Percentiles rank a stretch among this genome's conserved stretches.
phyloP scores from a whole-genome alignment of 2,797 vertebrate genomes.

The Propithecus deckenii region DNA sequence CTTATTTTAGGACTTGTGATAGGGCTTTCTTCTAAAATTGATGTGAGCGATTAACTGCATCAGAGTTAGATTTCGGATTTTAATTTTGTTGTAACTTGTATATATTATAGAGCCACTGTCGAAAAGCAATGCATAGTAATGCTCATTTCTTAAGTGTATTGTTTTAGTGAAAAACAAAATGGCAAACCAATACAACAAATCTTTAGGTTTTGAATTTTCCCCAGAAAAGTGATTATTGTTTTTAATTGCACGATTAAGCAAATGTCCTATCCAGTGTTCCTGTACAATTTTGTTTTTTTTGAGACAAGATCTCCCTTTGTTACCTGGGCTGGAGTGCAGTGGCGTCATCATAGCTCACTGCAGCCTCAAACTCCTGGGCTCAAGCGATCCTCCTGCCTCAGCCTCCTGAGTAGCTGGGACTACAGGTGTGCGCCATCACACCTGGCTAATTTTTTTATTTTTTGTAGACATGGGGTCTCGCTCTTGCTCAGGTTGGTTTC shows the following conservation, averaged over 20 bases:
- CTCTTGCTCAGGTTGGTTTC: not conserved
- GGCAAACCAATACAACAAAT: not conserved
- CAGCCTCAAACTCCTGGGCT: not conserved
- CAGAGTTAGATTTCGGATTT: not conserved
- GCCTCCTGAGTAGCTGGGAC: not conserved
- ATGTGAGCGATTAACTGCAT: not conserved
- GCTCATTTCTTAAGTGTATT: not conserved
- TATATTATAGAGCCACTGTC: not conserved
- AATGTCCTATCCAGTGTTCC: not conserved
- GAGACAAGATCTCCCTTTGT: not conserved
- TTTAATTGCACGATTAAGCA: not conserved
- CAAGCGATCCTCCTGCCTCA: not conserved
- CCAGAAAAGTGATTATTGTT: slow-evolving; percentile 13
- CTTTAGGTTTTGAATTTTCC: not conserved
- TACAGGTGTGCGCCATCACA: not conserved
- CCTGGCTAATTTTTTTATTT: not conserved
- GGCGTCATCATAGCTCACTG: not conserved
- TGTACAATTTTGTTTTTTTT: not conserved
- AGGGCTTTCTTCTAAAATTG: slow-evolving; percentile 6
- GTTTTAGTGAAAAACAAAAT: not conserved
- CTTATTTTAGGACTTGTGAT: not conserved
- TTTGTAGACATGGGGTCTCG: not conserved
- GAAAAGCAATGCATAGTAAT: not conserved
- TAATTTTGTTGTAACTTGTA: not conserved
- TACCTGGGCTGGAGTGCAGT: not conserved